These are phyloP conservation scores for Mythimna pallens DNA, from an alignment of 2,888 invertebrate species.

Conservation along the genomic window DNA sequence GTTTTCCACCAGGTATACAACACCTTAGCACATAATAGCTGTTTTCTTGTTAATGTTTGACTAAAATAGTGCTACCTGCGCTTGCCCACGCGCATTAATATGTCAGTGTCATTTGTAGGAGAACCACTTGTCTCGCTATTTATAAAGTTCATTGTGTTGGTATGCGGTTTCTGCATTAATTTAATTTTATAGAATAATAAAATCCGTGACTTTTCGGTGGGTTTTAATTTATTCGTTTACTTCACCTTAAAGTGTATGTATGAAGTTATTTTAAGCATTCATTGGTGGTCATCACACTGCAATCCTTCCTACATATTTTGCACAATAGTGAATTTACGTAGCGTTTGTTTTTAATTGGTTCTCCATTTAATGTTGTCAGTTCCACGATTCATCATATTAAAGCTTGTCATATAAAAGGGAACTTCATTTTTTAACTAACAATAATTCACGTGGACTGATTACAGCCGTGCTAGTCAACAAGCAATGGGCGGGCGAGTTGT, in stretches of 20 bases:
- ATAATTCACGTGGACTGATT: conserved; percentile 8
- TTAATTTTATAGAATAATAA: not conserved
- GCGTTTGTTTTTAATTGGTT: too few species aligned
- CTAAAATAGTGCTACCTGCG: conserved; percentile 62
- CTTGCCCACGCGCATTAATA: conserved; percentile 47
- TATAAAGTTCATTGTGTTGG: conserved; percentile 34
- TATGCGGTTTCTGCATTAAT: conserved; percentile 1
- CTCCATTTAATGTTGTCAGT: not conserved
- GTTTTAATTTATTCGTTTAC: conserved; percentile 6
- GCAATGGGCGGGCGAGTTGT: conserved; percentile 21
- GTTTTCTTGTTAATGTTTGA: conserved; percentile 59
- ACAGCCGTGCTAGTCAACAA: conserved; percentile 18
- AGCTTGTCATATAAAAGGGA: not conserved
- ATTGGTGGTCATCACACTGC: not conserved
- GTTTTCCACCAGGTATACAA: too few species aligned
- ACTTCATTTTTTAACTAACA: conserved; percentile 25
- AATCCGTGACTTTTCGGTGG: not conserved
- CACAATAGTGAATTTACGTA: not conserved
- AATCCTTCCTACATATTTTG: not conserved
- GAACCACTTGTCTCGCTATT: conserved; percentile 57
- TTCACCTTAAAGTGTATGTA: not conserved
- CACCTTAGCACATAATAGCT: not conserved
- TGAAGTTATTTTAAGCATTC: not conserved
- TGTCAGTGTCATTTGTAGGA: conserved; percentile 56
- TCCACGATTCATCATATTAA: not conserved